Evolutionary conservation across 2,113 vertebrate genomes (phyloP).

Genomic region (Emydocephalus ijimae): DNA sequence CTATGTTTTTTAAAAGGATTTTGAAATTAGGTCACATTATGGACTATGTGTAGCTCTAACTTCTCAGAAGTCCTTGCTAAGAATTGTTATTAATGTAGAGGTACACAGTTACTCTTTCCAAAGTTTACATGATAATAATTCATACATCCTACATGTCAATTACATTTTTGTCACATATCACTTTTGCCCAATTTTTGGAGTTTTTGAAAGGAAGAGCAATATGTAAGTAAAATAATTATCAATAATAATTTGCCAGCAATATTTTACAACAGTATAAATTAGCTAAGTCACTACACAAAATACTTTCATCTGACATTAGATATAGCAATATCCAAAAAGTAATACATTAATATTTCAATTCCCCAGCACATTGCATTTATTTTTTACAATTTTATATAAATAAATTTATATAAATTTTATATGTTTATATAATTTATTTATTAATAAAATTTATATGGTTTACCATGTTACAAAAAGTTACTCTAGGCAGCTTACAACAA

Average conservation of each 20-base stretch:
- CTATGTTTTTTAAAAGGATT: not conserved
- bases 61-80: not conserved
- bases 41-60: not conserved
- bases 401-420: not conserved
- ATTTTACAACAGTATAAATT: not conserved
- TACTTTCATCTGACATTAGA: not conserved
- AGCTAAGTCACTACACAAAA: not conserved
- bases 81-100: not conserved
- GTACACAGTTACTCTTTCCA: not conserved
- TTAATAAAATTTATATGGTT: not conserved
- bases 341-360: not conserved
- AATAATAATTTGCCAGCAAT: not conserved
- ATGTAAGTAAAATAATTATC: not conserved
- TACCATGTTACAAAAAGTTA: not conserved
- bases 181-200: not conserved
- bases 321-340: not conserved
- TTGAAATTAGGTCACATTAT: not conserved
- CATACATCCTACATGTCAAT: not conserved
- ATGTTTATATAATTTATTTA: not conserved
- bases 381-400: not conserved
- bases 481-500: not conserved
- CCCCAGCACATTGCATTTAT: not conserved
- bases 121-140: not conserved
- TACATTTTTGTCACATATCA: not conserved
- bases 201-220: not conserved